Evolutionary conservation across 2,888 invertebrate genomes (phyloP), one percentile per base, ranked within the genome.

Genomic region (Fragum sueziense): DNA sequence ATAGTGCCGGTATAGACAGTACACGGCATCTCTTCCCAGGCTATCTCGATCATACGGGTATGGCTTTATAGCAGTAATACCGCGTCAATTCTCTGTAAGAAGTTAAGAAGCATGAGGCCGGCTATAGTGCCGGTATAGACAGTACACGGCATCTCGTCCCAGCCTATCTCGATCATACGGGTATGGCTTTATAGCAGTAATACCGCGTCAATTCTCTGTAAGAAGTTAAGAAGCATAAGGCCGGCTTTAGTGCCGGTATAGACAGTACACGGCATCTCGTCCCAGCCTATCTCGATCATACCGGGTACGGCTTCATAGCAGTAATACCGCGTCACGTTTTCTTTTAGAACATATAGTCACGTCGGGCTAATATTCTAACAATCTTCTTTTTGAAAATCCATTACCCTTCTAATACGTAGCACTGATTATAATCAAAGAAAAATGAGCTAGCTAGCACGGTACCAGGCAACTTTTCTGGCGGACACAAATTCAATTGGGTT

Each of bases 101-200:
- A 37, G 37, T 6, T 14, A n/a, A n/a, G n/a, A n/a, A 79, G 29
- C n/a, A 81, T 17, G 22, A 86, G 73, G 1, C 65, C 81, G 4
- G 75, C 78, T n/a, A 86, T 86, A 0, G 74, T 74, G 7, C 86
- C 86, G 22, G 71, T 68, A 29, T 86, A 86, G 4, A 84, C 67
- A 1, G 86, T 84, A 54, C 86, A 86, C 14, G 86, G 86, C 86
- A 86, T 86, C 59, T 77, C 82, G 22, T 84, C 76, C 86, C 86
- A 86, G 37, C 57, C 68, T 14, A 86, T 74, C 25, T 76, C 82
- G 22, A 84, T 61, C 47, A 76, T 54, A 6, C 86, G 6, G 86
- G 86, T 7, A 86, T 73, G 17, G 81, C 84, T 51, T 86, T 82
- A 41, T 86, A 81, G 69, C 86, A 86, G 70, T 78, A 86, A 68